phyloP scores from a whole-genome alignment of 92 coral and sea anemone species.

The Epizoanthus rinbou region DNA sequence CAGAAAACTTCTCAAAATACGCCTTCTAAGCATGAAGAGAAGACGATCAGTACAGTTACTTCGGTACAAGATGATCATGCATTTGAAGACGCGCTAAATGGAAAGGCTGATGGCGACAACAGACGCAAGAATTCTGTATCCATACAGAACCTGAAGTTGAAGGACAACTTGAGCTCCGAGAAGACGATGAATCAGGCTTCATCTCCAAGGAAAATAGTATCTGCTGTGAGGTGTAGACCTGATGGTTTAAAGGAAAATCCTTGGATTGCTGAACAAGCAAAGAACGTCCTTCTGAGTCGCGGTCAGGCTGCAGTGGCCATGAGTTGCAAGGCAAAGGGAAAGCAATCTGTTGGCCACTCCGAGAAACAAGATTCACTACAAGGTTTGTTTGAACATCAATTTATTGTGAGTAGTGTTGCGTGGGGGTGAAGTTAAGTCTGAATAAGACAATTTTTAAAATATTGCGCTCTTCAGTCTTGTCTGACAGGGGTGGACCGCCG shows the following conservation, averaged over 20 bases:
- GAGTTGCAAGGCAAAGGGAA: constrained; percentile 39
- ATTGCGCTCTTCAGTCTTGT: no score
- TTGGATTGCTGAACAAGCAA: constrained; percentile 98
- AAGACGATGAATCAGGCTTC: constrained; percentile 1
- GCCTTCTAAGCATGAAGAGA: constrained; percentile 19
- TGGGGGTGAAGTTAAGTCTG: no score
- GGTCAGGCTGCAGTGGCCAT: constrained; percentile 77
- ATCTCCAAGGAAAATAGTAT: constrained; percentile 33
- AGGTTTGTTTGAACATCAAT: constrained; percentile 3
- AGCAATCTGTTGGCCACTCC: background rate
- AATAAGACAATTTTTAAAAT: no score
- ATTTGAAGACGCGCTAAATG: constrained; percentile 57
- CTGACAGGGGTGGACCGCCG: no score
- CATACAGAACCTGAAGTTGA: constrained; percentile 11
- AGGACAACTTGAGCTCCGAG: constrained; percentile 1
- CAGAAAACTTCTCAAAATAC: constrained; percentile 42
- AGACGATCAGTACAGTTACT: constrained; percentile 61
- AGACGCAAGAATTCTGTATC: constrained; percentile 60
- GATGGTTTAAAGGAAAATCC: constrained; percentile 82
- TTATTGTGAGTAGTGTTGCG: background rate
- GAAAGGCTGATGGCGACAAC: constrained; percentile 40
- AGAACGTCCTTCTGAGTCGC: constrained; percentile 74
- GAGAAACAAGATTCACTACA: constrained; percentile 33
- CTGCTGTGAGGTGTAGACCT: constrained; percentile 52
- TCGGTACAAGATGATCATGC: constrained; percentile 87